A percentile compares a stretch with the other conserved stretches of the same genome.
These are phyloP conservation scores for Gallinago nigripennis DNA, from an alignment of 2,797 vertebrate species.

Conservation along the genomic window DNA sequence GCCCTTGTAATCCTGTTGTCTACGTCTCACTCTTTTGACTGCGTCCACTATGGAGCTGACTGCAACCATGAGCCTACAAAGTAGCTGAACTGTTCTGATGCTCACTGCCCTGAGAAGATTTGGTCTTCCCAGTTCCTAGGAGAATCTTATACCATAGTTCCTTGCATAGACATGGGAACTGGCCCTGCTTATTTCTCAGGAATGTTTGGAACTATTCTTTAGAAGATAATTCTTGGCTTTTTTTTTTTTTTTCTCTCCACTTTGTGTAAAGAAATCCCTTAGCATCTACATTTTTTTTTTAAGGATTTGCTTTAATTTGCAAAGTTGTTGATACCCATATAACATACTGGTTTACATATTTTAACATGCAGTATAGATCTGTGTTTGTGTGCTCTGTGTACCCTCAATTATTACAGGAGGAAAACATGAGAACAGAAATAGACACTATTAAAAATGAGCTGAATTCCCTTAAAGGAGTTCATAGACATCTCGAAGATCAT, in stretches of 20 bases:
- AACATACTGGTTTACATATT: background rate
- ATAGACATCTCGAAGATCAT: conserved; percentile 70
- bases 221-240: background rate
- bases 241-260: background rate
- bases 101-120: background rate
- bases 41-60: background rate
- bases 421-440: conserved; percentile 70
- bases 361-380: background rate
- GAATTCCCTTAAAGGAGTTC: conserved; percentile 70
- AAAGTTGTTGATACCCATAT: background rate
- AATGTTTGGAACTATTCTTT: background rate
- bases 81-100: background rate
- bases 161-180: background rate
- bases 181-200: background rate
- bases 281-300: background rate
- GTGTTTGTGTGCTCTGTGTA: background rate
- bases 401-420: conserved; percentile 73
- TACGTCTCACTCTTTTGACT: background rate
- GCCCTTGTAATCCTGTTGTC: background rate
- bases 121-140: background rate
- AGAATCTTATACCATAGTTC: background rate
- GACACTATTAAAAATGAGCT: conserved; percentile 72
- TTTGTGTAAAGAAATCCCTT: background rate
- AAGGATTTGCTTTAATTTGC: background rate
- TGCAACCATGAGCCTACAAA: background rate